A percentile compares a stretch with the other conserved stretches of the same genome.
Evolutionary conservation across 2,888 invertebrate species (phyloP).

Genomic region (Phyllotreta striolata): DNA sequence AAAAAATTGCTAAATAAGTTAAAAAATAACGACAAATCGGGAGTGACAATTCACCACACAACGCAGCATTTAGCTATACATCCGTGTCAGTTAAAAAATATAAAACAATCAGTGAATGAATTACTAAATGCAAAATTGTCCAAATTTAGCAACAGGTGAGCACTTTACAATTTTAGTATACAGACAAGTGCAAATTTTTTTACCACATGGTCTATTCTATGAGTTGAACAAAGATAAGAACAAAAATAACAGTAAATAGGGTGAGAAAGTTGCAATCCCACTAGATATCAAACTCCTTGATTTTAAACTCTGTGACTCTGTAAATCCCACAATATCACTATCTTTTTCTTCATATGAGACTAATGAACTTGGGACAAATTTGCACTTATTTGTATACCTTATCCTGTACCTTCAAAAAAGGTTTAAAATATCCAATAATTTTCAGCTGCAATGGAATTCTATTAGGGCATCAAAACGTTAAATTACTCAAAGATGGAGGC

Average conservation of each 20-base stretch:
- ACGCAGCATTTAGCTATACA: conserved; percentile 68
- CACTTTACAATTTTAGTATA: conserved; percentile 37
- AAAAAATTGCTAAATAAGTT: conserved; percentile 65
- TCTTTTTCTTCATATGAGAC: too few relatives aligned
- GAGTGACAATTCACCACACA: conserved; percentile 65
- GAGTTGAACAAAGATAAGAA: too few relatives aligned
- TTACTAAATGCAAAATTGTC: conserved; percentile 68
- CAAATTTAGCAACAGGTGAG: conserved; percentile 70
- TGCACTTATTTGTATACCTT: too few relatives aligned
- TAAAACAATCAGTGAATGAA: conserved; percentile 68
- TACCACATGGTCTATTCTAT: too few relatives aligned
- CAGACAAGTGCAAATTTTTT: not conserved
- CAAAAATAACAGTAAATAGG: too few relatives aligned
- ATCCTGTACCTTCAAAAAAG: too few relatives aligned
- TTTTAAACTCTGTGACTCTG: too few relatives aligned
- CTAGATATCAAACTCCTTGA: too few relatives aligned
- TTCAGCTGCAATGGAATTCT: conserved; percentile 72
- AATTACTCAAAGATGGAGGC: conserved; percentile 67
- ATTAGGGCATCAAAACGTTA: conserved; percentile 72
- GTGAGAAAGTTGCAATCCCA: too few relatives aligned
- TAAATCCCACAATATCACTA: too few relatives aligned
- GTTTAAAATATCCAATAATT: too few relatives aligned
- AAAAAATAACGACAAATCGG: conserved; percentile 66
- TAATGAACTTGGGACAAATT: too few relatives aligned
- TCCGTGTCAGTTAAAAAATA: conserved; percentile 70